Evolutionary conservation across 2,113 vertebrate genomes (phyloP).

Genomic region (Thunnus thynnus): DNA sequence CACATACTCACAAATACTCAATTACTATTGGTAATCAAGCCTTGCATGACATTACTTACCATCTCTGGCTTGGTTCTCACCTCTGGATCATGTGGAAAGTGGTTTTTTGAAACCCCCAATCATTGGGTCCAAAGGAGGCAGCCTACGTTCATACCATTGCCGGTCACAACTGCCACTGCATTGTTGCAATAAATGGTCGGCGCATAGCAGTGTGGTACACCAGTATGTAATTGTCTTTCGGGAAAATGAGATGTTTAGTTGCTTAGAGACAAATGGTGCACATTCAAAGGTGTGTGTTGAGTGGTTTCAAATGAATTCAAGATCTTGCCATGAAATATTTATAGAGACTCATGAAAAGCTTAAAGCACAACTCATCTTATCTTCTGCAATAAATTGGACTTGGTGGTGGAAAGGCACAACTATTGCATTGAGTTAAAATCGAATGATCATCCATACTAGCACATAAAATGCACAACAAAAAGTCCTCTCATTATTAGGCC

Average conservation of each 20-base stretch:
- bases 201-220: constrained; percentile 14
- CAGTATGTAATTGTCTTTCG: constrained; percentile 49
- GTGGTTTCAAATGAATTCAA: constrained; percentile 9
- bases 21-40: too few relatives aligned
- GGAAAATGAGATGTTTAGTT: constrained; percentile 49
- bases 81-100: constrained; percentile 4
- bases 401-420: neutral
- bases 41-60: neutral
- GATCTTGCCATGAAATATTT: too few relatives aligned
- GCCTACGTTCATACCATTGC: neutral
- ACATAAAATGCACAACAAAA: too few relatives aligned
- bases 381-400: neutral
- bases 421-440: neutral
- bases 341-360: neutral
- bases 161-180: neutral
- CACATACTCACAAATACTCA: too few relatives aligned
- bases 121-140: constrained; percentile 5
- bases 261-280: neutral
- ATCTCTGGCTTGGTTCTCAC: neutral
- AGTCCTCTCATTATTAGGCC: too few relatives aligned
- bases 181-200: constrained; percentile 40
- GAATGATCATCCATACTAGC: too few relatives aligned
- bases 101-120: constrained; percentile 38
- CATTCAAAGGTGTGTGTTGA: constrained; percentile 7
- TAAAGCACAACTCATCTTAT: neutral